These are phyloP conservation scores for Neocrepidodera transversa DNA, from an alignment of 2,888 invertebrate genomes.

Conservation along the genomic window DNA sequence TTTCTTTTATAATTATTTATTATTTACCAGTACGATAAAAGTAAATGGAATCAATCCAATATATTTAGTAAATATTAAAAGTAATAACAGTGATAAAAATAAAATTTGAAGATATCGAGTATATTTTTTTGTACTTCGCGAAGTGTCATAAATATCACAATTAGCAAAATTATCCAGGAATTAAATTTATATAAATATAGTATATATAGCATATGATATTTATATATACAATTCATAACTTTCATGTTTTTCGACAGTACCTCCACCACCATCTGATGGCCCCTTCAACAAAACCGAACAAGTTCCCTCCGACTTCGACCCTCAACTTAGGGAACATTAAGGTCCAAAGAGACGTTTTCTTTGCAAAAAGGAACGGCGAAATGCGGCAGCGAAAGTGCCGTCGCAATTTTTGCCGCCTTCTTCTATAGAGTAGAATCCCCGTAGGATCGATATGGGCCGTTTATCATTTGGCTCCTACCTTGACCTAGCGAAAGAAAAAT, in stretches of 20 bases:
- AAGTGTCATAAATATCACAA: too few species aligned
- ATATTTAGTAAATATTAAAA: too few species aligned
- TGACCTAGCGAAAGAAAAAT: constrained; percentile 51
- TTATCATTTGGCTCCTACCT: constrained; percentile 51
- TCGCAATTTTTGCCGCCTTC: constrained; percentile 41
- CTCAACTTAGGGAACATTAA: constrained; percentile 34
- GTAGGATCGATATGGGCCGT: constrained; percentile 50
- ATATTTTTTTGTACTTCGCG: too few species aligned
- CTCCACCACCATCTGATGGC: background rate
- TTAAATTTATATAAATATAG: too few species aligned
- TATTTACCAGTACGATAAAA: too few species aligned
- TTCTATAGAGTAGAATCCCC: constrained; percentile 30
- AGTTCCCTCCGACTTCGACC: constrained; percentile 7
- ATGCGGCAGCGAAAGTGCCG: constrained; percentile 19
- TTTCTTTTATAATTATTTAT: too few species aligned
- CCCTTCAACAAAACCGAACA: constrained; percentile 2
- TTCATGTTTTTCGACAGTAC: background rate
- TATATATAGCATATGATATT: too few species aligned
- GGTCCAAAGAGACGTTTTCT: constrained; percentile 32
- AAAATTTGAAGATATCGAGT: too few species aligned
- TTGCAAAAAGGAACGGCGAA: constrained; percentile 10
- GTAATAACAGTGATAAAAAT: too few species aligned
- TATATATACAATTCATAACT: too few species aligned
- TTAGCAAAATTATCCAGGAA: too few species aligned
- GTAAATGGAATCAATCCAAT: too few species aligned